phyloP scores from a whole-genome alignment of 1,140 invertebrate genomes.

The Meloidogyne floridensis region DNA sequence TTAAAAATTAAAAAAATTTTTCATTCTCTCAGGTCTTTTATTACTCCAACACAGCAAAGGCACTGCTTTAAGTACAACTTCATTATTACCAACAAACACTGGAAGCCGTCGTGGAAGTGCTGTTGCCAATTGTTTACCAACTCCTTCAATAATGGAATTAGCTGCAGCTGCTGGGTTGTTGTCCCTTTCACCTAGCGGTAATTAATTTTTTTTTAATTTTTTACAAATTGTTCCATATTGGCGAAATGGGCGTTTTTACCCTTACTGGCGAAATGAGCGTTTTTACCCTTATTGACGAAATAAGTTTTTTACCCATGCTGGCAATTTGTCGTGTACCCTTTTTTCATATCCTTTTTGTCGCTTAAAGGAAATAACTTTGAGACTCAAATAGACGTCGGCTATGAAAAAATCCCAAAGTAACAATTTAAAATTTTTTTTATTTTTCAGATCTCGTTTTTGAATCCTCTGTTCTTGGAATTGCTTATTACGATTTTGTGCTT shows the following conservation, averaged over 20 bases:
- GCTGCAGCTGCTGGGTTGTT: constrained; percentile 15
- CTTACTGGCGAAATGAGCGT: too few relatives aligned
- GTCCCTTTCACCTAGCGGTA: constrained; percentile 22
- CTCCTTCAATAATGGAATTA: constrained; percentile 22
- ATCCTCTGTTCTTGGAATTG: constrained; percentile 37
- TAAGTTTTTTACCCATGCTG: too few relatives aligned
- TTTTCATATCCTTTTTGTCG: too few relatives aligned
- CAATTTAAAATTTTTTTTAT: neutral
- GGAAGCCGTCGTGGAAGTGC: constrained; percentile 20
- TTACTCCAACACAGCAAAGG: neutral
- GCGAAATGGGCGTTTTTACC: too few relatives aligned
- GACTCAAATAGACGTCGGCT: too few relatives aligned
- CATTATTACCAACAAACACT: neutral
- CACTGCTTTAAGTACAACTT: constrained; percentile 4
- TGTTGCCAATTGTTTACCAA: constrained; percentile 10
- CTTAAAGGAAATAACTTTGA: too few relatives aligned
- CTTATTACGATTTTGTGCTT: constrained; percentile 57
- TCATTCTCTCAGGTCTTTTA: constrained; percentile 4
- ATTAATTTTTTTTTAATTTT: neutral
- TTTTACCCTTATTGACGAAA: too few relatives aligned
- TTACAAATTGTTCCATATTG: too few relatives aligned
- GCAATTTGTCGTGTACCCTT: too few relatives aligned
- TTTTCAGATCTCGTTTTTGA: constrained; percentile 32
- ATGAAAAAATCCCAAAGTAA: neutral
- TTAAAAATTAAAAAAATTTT: neutral